These are phyloP conservation scores for Furcifer pardalis DNA, from an alignment of 2,797 vertebrate genomes.

Conservation along the genomic window DNA sequence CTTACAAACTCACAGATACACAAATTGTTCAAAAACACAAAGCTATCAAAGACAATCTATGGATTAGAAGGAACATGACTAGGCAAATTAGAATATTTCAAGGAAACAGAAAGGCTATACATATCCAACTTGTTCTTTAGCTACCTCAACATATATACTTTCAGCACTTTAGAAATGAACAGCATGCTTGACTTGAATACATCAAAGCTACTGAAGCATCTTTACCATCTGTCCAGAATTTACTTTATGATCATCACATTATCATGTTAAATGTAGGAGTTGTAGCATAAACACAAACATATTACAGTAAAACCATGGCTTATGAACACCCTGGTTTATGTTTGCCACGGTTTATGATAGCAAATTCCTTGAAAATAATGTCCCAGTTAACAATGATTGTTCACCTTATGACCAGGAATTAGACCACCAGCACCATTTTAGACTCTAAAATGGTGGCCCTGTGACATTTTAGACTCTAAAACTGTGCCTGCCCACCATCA, in stretches of 20 bases:
- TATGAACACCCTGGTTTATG: too few relatives aligned
- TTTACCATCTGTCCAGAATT: slow-evolving; percentile 33
- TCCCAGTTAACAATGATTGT: too few relatives aligned
- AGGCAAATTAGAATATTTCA: not conserved
- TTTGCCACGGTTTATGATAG: too few relatives aligned
- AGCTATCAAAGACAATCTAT: not conserved
- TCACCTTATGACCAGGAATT: too few relatives aligned
- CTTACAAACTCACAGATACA: not conserved
- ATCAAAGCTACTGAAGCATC: slow-evolving; percentile 24
- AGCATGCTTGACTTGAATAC: slow-evolving; percentile 29
- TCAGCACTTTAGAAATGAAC: slow-evolving; percentile 38
- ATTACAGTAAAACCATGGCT: too few relatives aligned
- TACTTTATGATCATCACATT: not conserved
- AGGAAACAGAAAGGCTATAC: not conserved
- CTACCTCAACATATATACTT: slow-evolving; percentile 23
- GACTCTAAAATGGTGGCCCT: too few relatives aligned
- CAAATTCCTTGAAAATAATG: too few relatives aligned
- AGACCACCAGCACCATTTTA: too few relatives aligned
- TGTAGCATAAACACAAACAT: too few relatives aligned
- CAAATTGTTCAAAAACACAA: not conserved
- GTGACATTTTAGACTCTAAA: too few relatives aligned
- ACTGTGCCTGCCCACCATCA: too few relatives aligned
- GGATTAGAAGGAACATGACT: not conserved
- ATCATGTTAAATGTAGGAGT: too few relatives aligned
- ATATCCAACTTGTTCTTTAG: not conserved